phyloP scores from a whole-genome alignment of 2,113 vertebrate genomes.

The Microtus pennsylvanicus region DNA sequence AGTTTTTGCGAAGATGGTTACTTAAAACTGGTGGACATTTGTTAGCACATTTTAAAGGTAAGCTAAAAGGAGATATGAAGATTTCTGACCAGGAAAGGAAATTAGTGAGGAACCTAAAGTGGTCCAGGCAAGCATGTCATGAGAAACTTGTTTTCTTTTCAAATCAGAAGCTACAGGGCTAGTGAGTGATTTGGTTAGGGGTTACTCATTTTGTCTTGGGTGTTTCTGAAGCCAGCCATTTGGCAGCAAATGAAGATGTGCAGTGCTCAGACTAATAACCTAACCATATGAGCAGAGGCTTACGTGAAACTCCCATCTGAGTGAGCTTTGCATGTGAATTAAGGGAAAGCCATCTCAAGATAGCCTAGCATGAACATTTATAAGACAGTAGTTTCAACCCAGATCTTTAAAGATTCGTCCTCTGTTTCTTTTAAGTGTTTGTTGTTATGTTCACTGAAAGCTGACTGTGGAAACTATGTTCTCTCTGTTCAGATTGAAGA shows the following conservation, averaged over 20 bases:
- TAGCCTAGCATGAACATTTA: not conserved
- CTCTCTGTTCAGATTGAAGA: slow-evolving; percentile 92
- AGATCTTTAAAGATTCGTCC: not conserved
- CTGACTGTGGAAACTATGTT: not conserved
- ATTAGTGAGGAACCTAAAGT: not conserved
- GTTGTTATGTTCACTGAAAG: slow-evolving; percentile 11
- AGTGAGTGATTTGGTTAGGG: not conserved
- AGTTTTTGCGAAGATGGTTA: not conserved
- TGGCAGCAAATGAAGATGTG: not conserved
- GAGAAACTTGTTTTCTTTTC: not conserved
- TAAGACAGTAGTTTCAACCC: not conserved
- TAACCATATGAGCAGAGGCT: not conserved
- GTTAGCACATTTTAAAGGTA: not conserved
- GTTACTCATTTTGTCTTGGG: not conserved
- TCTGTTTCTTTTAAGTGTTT: not conserved
- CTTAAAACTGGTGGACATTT: slow-evolving; percentile 17
- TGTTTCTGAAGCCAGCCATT: not conserved
- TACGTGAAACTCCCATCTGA: not conserved
- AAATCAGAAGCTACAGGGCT: not conserved
- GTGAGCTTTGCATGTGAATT: not conserved
- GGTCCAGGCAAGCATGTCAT: not conserved
- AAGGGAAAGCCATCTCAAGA: not conserved
- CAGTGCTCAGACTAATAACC: not conserved
- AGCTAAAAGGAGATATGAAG: not conserved
- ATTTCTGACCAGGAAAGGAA: not conserved